Evolutionary conservation across 2,888 invertebrate genomes (phyloP), one percentile per base, ranked within the genome.

Genomic region (Stegana nigrithorax): DNA sequence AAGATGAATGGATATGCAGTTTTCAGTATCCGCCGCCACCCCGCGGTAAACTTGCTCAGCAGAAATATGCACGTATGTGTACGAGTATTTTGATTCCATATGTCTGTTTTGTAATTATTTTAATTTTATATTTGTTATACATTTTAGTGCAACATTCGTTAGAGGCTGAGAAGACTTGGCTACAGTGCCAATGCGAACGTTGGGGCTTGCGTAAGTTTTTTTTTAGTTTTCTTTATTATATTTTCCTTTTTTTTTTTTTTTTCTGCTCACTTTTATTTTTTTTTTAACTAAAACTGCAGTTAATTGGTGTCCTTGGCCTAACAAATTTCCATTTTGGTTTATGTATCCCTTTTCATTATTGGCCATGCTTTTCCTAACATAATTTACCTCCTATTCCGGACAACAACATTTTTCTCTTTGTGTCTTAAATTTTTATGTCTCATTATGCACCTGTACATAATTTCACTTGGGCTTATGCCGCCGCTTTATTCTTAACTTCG

Each of bases 1-100:
- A 94, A 87, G 95, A 96, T 85, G 95, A 96, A 86, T 96, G 96
- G 95, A 95, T 96, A 79, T 96, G 96, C 87, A 95, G 95, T 73
- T 96, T 96, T 86, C 90, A 94, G 69, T 94, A 95, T 86, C 95
- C 95, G 51, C 93, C 94, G 58, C 90, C 90, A 70, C 90, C 90
- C 45, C 83, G 87, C 64, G 89, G 89, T 67, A 89, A 88, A 73
- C 86, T 89, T 64, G 90, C 90, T 64, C 91, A 91, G 82, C 90
- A 90, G 75, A 88, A 90, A 68, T 91, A 90, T 84, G 89, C 91
- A 73, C 88, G 91, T 89, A 85, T 88, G 88, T 83, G 12, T 60
- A 32, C 42, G 14, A 2, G 23, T n/a, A n/a, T n/a, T n/a, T n/a
- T n/a, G n/a, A 29, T 29, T 29, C 10, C 29, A 29, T 29, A 29